These are phyloP conservation scores for Cololabis saira DNA, from an alignment of 2,113 vertebrate species.

Conservation along the genomic window DNA sequence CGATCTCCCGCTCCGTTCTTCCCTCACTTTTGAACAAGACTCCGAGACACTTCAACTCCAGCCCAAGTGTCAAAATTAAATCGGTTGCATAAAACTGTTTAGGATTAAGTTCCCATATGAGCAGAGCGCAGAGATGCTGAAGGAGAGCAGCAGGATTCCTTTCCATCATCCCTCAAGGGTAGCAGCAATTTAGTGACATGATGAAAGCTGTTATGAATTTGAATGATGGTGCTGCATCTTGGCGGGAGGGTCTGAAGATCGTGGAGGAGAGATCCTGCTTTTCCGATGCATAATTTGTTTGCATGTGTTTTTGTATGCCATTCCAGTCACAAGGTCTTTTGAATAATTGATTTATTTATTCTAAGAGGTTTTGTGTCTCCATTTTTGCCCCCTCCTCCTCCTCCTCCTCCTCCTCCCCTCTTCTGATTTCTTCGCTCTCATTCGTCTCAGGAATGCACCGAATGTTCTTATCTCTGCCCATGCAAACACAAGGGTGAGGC, in stretches of 20 bases:
- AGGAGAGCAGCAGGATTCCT: neutral
- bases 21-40: too few relatives aligned
- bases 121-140: neutral
- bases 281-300: neutral
- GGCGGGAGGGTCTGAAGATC: slow-evolving; percentile 13
- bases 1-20: too few relatives aligned
- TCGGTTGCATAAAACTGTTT: neutral
- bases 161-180: neutral
- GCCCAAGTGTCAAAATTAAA: too few relatives aligned
- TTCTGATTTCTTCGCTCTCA: slow-evolving; percentile 22
- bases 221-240: neutral
- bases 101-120: neutral
- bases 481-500: slow-evolving; percentile 69
- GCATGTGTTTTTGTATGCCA: slow-evolving; percentile 4
- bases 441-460: slow-evolving; percentile 68
- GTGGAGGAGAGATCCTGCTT: neutral
- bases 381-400: slow-evolving; percentile 4
- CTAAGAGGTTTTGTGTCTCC: slow-evolving; percentile 18
- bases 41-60: too few relatives aligned
- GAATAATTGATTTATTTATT: slow-evolving; percentile 21
- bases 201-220: slow-evolving; percentile 24
- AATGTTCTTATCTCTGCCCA: slow-evolving; percentile 76
- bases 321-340: slow-evolving; percentile 12
- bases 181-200: neutral
- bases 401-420: slow-evolving; percentile 1